Evolutionary conservation across 2,888 invertebrate genomes (phyloP), one percentile per base, ranked within the genome.

Genomic region (Theretra japonica): DNA sequence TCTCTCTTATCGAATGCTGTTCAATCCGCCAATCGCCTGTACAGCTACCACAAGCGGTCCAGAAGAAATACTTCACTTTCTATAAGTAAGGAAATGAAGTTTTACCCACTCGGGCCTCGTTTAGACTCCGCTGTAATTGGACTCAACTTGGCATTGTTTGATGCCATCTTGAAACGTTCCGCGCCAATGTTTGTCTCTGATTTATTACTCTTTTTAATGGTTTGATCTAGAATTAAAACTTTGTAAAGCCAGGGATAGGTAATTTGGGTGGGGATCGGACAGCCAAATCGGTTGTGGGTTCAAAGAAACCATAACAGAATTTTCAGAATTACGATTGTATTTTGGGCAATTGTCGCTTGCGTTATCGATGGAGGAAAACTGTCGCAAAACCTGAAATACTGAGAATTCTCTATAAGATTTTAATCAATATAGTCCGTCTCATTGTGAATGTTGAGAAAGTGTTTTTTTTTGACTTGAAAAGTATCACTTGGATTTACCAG

Each of bases 1-100:
- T n/a, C n/a, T n/a, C n/a, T 59, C 19, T 17, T n/a, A 25, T 48
- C 2, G 28, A 41, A 11, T 41, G 41, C 41, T 41, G 41, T 41
- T 17, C 2, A 68, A 69, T 72, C 7, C 76, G 77, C 79, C 72
- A 11, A 3, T n/a, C 57, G 72, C 70, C 53, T 6, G 60, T 25
- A 73, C 78, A 83, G 76, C 74, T 30, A 74, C 84, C 89, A 82
- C 72, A 74, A 78, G 77, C 80, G 88, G 79, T 77, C 76, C 79
- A 80, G 83, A 83, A 88, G 87, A 85, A 90, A 89, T 87, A 83
- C 89, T 89, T 88, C 86, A 89, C 86, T 89, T 89, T 89, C 88
- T 89, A 88, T 90, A 90, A 88, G 86, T 86, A 88, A 86, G 89
- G 87, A 89, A 92, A 93, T 93, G 91, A 93, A 93, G 89, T 92